Evolutionary conservation across 1,140 invertebrate species (phyloP), one percentile per base, ranked within the genome.

Genomic region (Drosophila paulistorum): DNA sequence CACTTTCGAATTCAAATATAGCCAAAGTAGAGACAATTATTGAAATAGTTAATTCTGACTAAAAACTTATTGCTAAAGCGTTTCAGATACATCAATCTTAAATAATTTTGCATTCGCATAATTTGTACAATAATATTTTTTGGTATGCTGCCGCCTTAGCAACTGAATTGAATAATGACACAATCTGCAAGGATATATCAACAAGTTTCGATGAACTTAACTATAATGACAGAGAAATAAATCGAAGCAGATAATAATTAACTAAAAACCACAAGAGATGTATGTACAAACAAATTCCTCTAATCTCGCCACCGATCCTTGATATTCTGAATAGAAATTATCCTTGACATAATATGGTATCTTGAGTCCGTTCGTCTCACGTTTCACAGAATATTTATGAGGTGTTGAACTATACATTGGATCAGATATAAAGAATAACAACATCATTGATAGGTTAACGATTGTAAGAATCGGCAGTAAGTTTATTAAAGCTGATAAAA

Each of bases 341-440:
- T 98, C 97, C 93, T 99, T 99, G 33, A 99, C 98, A 93, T 96
- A 99, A 92, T 99, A 99, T 1, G 97, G 95, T 54, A 99, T 80
- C 60, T 95, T 94, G 17, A 98, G 92, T 79, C 95, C 95, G 73
- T 94, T 93, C 2, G 97, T 99, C 68, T 94, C 94, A 81, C 96
- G 94, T 81, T 94, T 93, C 63, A 97, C 93, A 23, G 95, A 94
- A 93, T 98, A 98, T 95, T 98, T 98, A 66, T 95, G 92, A 79
- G 94, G 94, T 73, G 95, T 94, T 83, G 99, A 94, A 92, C 96
- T 98, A 93, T 98, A 99, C 33, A 98, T 94, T 14, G 98, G 97
- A 93, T 99, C 98, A 74, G 97, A 97, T 90, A 98, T 97, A 92
- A 99, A 97, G 92, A 98, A 96, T 90, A 97, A 98, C 67, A 97